These are phyloP conservation scores for Drosophila rubida DNA, from an alignment of 2,888 invertebrate species.

Conservation along the genomic window DNA sequence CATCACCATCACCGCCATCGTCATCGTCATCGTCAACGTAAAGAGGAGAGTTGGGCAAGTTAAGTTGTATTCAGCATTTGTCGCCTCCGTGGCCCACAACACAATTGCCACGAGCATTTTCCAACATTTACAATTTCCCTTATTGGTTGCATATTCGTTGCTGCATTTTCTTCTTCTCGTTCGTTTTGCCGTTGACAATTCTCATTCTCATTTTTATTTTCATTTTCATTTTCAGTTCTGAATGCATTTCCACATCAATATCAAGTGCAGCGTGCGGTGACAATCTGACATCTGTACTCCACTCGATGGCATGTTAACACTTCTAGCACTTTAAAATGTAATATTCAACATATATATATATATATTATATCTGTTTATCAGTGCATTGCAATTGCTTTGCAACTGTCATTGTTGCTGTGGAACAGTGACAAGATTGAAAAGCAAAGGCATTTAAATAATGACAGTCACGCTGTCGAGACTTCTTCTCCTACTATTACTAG, in stretches of 20 bases:
- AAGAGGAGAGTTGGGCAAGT: not conserved
- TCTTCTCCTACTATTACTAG: too few species aligned
- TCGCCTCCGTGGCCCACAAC: not conserved
- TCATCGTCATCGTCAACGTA: slow-evolving; percentile 37
- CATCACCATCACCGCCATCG: not conserved
- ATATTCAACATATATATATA: slow-evolving; percentile 4
- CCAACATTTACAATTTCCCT: slow-evolving; percentile 69
- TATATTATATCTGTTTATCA: not conserved
- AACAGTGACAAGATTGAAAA: not conserved
- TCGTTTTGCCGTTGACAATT: slow-evolving; percentile 40
- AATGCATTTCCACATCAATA: slow-evolving; percentile 46
- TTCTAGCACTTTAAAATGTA: slow-evolving; percentile 31
- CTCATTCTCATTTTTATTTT: slow-evolving; percentile 1
- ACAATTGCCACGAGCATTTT: slow-evolving; percentile 43
- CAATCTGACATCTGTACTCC: slow-evolving; percentile 40
- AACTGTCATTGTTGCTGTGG: not conserved
- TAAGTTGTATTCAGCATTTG: slow-evolving; percentile 1
- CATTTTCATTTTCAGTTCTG: not conserved
- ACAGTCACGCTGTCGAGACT: too few species aligned
- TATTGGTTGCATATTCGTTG: slow-evolving; percentile 67
- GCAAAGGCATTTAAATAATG: not conserved
- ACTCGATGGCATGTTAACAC: slow-evolving; percentile 26
- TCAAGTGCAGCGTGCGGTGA: slow-evolving; percentile 30
- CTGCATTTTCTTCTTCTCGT: slow-evolving; percentile 26
- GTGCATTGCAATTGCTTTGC: not conserved